Evolutionary conservation across 2,797 vertebrate species (phyloP).

Genomic region (Lateolabrax maculatus): DNA sequence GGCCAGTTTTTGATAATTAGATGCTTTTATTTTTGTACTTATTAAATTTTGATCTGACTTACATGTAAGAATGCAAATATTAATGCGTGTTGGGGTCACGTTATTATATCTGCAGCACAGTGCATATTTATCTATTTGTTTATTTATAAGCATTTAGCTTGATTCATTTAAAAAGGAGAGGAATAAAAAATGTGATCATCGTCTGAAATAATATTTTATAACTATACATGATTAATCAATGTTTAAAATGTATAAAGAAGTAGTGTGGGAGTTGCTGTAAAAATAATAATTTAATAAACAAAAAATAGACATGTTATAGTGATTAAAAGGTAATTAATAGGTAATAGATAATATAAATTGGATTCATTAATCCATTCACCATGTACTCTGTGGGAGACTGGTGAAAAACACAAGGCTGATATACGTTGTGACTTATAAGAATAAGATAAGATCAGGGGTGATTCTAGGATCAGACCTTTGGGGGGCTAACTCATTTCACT

Average conservation of each 20-base stretch:
- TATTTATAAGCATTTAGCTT: not conserved
- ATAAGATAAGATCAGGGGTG: too few species aligned
- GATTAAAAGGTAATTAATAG: not conserved
- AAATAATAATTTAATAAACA: not conserved
- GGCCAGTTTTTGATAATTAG: not conserved
- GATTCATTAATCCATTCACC: not conserved
- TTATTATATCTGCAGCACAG: not conserved
- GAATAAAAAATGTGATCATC: not conserved
- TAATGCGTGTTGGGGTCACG: not conserved
- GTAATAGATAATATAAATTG: not conserved
- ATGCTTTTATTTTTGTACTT: not conserved
- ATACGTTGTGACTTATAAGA: not conserved
- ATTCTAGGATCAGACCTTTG: too few species aligned
- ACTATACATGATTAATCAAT: not conserved
- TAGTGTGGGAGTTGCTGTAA: not conserved
- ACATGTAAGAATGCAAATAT: not conserved
- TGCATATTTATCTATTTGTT: not conserved
- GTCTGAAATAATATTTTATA: not conserved
- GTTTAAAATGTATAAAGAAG: not conserved
- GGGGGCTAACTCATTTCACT: too few species aligned
- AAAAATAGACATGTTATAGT: not conserved
- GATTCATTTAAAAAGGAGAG: not conserved
- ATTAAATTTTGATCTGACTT: not conserved
- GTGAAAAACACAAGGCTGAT: not conserved
- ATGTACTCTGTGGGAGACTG: not conserved